Base-by-base conservation (phyloP, 2,888 invertebrate genomes). In the Ommatoiulus sabulosus region DNA sequence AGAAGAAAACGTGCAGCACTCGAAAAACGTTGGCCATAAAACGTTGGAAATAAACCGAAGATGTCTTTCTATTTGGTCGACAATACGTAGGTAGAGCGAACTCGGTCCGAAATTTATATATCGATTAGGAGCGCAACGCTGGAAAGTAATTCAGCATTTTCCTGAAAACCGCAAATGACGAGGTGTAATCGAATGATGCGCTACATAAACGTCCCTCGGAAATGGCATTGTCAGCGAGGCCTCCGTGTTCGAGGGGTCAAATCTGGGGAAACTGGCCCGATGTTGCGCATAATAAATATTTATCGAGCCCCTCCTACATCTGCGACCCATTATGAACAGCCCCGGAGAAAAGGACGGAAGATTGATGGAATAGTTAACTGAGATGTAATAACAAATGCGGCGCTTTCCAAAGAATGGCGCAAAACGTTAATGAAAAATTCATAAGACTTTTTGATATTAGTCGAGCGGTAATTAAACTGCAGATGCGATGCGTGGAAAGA, bases 201-300 rank as follows among this genome's bases (percentile, higher is more conserved):
- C 80, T 43, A 80, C 80, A 80, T 80, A 80, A 80, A 80, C 35
- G 80, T 80, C 80, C 35, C 80, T 80, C 3, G 80, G 35, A 80
- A 35, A 80, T 15, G 80, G 20, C 72, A 24, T 72, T 20, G 72
- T 20, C 72, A 72, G 72, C 1, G 35, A 80, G 15, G 35, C 35
- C 35, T 35, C 35, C 80, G 35, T 35, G 35, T 35, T 35, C 35
- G 35, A 35, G 35, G 35, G 35, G 35, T 35, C 35, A 35, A 35
- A 1, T 35, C 35, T 35, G 35, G 35, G 72, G 10, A 80, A 63
- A n/a, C 63, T 63, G 63, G 17, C 20, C 63, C n/a, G 20, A 20
- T 80, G 80, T 35, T 80, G 80, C 24, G 72, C 80, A 35, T 80
- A 80, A 80, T 80, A 80, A 80, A 80, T 80, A 80, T 80, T 80